These are phyloP conservation scores for Brachionus paranguensis DNA, from an alignment of 1,140 invertebrate genomes.

Conservation along the genomic window DNA sequence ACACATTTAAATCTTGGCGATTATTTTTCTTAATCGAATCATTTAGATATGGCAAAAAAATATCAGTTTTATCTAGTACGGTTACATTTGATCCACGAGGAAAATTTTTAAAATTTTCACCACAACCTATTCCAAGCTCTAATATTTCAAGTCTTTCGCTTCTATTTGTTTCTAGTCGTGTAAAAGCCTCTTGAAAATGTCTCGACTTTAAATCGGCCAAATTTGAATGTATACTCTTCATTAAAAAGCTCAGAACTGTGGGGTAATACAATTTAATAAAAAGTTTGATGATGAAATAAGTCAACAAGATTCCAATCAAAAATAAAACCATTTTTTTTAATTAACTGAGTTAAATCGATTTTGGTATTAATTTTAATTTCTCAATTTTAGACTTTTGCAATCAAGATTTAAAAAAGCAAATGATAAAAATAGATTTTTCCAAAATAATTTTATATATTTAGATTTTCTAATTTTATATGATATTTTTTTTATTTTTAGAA, in stretches of 20 bases:
- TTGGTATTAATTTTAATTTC: no score
- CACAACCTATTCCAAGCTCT: constrained; percentile 31
- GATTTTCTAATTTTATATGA: neutral
- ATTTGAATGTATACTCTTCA: constrained; percentile 21
- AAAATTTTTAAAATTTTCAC: constrained; percentile 31
- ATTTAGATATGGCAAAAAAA: constrained; percentile 11
- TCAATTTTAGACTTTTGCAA: neutral
- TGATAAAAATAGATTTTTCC: neutral
- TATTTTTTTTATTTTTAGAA: neutral
- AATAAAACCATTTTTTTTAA: neutral
- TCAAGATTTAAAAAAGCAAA: neutral
- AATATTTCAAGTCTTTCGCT: neutral
- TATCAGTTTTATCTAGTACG: constrained; percentile 10
- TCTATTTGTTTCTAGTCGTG: neutral
- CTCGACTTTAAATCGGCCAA: neutral
- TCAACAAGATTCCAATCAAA: neutral
- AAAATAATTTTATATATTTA: neutral
- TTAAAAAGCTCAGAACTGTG: neutral
- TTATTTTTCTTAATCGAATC: constrained; percentile 37
- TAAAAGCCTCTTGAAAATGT: constrained; percentile 19
- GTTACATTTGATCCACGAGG: constrained; percentile 9
- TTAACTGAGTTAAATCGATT: neutral
- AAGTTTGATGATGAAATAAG: neutral
- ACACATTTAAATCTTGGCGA: neutral
- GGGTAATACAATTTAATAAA: neutral